Evolutionary conservation across 2,888 invertebrate genomes (phyloP).

Genomic region (Lamproptera curius): DNA sequence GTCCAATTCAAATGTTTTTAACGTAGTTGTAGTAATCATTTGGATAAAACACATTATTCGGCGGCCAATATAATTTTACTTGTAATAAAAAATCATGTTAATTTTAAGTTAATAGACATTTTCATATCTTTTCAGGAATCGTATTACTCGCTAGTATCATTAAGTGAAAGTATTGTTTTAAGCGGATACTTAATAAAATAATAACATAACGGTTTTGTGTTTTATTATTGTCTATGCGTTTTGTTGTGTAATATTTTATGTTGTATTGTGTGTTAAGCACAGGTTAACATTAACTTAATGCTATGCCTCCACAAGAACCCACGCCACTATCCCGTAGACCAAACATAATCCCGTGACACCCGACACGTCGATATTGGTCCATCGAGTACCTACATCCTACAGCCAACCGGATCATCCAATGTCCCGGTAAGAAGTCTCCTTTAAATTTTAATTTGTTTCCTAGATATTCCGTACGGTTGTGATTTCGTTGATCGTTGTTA

Average conservation of each 20-base stretch:
- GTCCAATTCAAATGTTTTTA: conserved; percentile 74
- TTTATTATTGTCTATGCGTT: conserved; percentile 1
- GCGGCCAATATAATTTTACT: conserved; percentile 56
- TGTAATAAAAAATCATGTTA: conserved; percentile 71
- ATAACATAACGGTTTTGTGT: conserved; percentile 39
- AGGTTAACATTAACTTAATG: conserved; percentile 32
- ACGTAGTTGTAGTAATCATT: conserved; percentile 49
- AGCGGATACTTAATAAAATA: conserved; percentile 68
- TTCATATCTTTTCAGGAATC: conserved; percentile 65
- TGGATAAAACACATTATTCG: conserved; percentile 45
- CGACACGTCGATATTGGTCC: conserved; percentile 61
- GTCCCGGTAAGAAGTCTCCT: conserved; percentile 75
- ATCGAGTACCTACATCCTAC: conserved; percentile 72
- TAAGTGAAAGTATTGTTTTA: conserved; percentile 73
- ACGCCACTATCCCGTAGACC: conserved; percentile 68
- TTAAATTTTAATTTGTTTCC: conserved; percentile 68
- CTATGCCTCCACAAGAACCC: conserved; percentile 70
- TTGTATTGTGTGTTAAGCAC: conserved; percentile 27
- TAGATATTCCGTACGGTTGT: conserved; percentile 45
- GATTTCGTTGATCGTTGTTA: conserved; percentile 1
- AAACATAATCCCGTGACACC: conserved; percentile 69
- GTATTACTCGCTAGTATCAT: conserved; percentile 72
- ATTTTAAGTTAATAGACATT: conserved; percentile 62
- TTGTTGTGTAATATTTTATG: too few relatives aligned
- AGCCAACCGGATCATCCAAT: conserved; percentile 72